These are phyloP conservation scores for Muraenolepis orangiensis DNA, from an alignment of 2,797 vertebrate species.

Conservation along the genomic window DNA sequence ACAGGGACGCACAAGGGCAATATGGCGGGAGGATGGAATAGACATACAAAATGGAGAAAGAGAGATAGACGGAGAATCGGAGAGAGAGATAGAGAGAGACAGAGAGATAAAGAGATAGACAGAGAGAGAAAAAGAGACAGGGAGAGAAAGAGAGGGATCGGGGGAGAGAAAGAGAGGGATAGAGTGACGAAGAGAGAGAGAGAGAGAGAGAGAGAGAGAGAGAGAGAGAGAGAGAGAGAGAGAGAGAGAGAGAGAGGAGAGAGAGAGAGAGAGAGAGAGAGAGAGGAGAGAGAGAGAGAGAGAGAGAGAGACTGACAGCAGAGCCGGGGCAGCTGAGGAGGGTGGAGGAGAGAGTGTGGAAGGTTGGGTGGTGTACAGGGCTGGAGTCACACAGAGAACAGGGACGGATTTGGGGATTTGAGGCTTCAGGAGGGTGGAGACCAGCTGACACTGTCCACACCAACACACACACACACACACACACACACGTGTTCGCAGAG, in stretches of 20 bases:
- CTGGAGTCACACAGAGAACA: constrained; percentile 45
- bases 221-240: neutral
- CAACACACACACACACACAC: constrained; percentile 27
- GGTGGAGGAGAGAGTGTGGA: too few relatives aligned
- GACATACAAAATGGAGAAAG: neutral
- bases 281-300: neutral
- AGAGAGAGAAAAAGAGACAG: too few relatives aligned
- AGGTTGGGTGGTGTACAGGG: neutral
- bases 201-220: neutral
- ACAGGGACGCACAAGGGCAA: constrained; percentile 20
- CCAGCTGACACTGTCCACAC: constrained; percentile 61
- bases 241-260: neutral
- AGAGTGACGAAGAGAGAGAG: neutral
- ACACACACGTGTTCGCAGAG: neutral
- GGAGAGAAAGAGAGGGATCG: too few relatives aligned
- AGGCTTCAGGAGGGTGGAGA: constrained; percentile 51
- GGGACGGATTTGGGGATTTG: constrained; percentile 66
- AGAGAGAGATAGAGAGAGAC: neutral
- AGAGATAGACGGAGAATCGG: neutral
- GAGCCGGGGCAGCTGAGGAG: neutral
- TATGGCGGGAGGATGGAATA: constrained; percentile 8
- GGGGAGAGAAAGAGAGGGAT: too few relatives aligned
- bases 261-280: too few relatives aligned
- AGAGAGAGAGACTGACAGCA: neutral
- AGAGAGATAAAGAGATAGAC: neutral